Percentiles rank a stretch among this genome's conserved stretches.
These are phyloP conservation scores for Philaenus spumarius DNA, from an alignment of 1,140 invertebrate genomes.

Conservation along the genomic window DNA sequence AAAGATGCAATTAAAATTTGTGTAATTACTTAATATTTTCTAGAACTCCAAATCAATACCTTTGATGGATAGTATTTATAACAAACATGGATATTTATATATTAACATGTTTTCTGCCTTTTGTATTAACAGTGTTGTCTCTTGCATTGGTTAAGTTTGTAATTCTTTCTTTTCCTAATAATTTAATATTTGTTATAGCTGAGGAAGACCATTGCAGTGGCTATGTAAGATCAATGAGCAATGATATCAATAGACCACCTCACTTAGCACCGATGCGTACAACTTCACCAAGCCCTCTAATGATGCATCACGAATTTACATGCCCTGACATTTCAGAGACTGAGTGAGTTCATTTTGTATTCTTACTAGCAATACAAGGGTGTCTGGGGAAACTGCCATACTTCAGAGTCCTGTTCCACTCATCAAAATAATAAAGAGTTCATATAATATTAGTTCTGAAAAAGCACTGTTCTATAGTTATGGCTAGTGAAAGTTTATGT, in stretches of 20 bases:
- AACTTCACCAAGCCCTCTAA: constrained; percentile 21
- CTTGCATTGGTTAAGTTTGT: neutral
- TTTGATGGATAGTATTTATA: too few relatives aligned
- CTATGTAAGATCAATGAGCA: neutral
- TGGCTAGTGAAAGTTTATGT: too few relatives aligned
- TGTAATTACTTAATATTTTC: too few relatives aligned
- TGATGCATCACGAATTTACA: constrained; percentile 21
- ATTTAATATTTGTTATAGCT: neutral
- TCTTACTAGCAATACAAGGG: too few relatives aligned
- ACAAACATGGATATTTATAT: neutral
- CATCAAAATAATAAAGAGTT: too few relatives aligned
- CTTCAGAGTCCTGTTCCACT: too few relatives aligned
- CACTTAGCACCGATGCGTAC: neutral
- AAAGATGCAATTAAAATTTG: too few relatives aligned
- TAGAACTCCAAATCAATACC: too few relatives aligned
- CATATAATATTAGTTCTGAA: too few relatives aligned
- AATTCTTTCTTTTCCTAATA: neutral
- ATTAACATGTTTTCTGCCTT: neutral
- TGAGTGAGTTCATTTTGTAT: constrained; percentile 46
- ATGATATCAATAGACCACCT: neutral
- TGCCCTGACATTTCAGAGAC: constrained; percentile 42
- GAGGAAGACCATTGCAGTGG: constrained; percentile 24
- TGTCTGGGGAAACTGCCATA: too few relatives aligned
- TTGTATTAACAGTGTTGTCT: too few relatives aligned
- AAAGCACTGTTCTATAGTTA: too few relatives aligned